Conservation (phyloP, 1,140 invertebrate genomes). For the Micrasema minimum region DNA sequence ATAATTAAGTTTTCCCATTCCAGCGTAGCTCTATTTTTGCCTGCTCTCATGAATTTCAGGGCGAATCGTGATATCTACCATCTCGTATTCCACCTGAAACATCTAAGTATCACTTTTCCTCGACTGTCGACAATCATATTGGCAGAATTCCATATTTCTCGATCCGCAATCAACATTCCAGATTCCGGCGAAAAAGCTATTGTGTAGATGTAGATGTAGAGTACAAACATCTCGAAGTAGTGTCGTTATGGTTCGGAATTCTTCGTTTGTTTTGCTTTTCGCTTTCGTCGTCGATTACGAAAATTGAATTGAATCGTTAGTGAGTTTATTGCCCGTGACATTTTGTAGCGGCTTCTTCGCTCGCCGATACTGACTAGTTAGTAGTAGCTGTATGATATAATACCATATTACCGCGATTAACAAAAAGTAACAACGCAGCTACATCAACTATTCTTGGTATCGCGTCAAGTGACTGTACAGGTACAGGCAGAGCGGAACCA, state of each 20-base stretch:
- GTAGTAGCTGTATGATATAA: constrained; percentile 1
- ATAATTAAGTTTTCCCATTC: too few species aligned
- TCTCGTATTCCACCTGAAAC: too few species aligned
- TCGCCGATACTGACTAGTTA: constrained; percentile 2
- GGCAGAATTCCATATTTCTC: too few species aligned
- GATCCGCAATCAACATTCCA: neutral
- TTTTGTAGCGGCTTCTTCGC: constrained; percentile 28
- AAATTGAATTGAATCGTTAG: constrained; percentile 33
- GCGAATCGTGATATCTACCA: too few species aligned
- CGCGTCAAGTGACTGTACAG: neutral
- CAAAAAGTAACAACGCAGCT: too few species aligned
- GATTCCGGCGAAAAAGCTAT: constrained; percentile 21
- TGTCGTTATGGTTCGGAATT: constrained; percentile 25
- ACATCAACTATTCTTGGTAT: too few species aligned
- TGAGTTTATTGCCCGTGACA: constrained; percentile 35
- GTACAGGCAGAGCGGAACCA: neutral
- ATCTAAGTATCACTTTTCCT: neutral
- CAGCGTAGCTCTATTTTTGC: too few species aligned
- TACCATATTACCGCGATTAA: neutral
- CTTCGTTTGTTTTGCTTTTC: constrained; percentile 29
- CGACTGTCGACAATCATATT: too few species aligned
- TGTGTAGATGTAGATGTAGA: too few species aligned
- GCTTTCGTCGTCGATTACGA: constrained; percentile 31
- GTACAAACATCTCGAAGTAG: neutral
- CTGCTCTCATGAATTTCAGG: too few species aligned